A percentile compares a stretch with the other conserved stretches of the same genome.
Conservation (phyloP, 2,113 vertebrate genomes). For the Canis aureus region DNA sequence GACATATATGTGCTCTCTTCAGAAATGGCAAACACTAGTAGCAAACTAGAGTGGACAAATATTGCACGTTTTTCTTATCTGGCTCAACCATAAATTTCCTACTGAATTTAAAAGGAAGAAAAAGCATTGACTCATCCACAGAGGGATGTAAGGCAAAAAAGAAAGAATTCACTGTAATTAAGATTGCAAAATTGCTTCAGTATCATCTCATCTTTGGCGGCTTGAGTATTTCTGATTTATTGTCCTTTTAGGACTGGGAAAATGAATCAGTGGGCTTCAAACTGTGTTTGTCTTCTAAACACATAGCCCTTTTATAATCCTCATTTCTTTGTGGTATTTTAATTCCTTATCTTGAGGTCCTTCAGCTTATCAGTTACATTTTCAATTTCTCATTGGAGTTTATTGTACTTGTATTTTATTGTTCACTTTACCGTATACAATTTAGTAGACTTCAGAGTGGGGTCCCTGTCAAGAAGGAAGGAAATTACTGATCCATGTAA, state of each 20-base stretch:
- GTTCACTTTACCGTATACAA: background rate
- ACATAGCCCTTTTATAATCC: background rate
- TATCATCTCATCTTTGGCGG: slow-evolving; percentile 49
- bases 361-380: slow-evolving; percentile 60
- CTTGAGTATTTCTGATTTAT: slow-evolving; percentile 38
- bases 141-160: slow-evolving; percentile 13
- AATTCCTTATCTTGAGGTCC: slow-evolving; percentile 53
- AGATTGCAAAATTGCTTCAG: slow-evolving; percentile 47
- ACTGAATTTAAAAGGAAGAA: slow-evolving; percentile 32
- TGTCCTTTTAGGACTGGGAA: slow-evolving; percentile 34
- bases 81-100: slow-evolving; percentile 11
- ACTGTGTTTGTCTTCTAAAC: slow-evolving; percentile 39
- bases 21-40: background rate
- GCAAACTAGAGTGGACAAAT: background rate
- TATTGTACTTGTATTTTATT: slow-evolving; percentile 30
- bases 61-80: slow-evolving; percentile 42
- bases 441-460: slow-evolving; percentile 52
- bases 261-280: background rate
- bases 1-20: background rate
- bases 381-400: slow-evolving; percentile 43
- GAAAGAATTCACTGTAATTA: slow-evolving; percentile 56
- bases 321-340: slow-evolving; percentile 40
- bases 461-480: slow-evolving; percentile 51
- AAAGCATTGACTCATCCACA: slow-evolving; percentile 26
- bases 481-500: slow-evolving; percentile 67